phyloP scores from a whole-genome alignment of 2,888 invertebrate species.

The Torymus auratus region DNA sequence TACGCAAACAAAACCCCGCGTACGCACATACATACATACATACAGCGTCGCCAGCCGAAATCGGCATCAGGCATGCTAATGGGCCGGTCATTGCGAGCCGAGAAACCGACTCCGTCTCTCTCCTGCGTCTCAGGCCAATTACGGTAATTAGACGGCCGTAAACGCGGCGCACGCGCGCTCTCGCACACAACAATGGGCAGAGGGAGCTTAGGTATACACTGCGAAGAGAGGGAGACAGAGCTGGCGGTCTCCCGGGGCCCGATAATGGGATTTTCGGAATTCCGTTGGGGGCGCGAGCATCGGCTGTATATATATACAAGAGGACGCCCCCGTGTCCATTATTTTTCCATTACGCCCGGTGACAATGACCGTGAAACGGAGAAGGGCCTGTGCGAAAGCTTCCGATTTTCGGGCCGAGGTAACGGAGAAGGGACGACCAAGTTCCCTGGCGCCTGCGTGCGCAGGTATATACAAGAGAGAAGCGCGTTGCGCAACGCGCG shows the following conservation, averaged over 20 bases:
- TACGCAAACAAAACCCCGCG: no score
- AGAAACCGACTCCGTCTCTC: no score
- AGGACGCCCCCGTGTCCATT: slow-evolving; percentile 37
- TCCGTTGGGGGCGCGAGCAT: slow-evolving; percentile 22
- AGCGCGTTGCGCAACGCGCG: no score
- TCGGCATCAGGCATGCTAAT: neutral
- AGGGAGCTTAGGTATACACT: neutral
- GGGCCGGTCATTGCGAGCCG: no score
- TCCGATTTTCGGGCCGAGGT: no score
- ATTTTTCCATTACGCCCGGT: slow-evolving; percentile 66
- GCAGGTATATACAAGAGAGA: no score
- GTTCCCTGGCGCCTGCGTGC: no score
- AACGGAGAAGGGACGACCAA: no score
- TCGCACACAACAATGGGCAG: slow-evolving; percentile 8
- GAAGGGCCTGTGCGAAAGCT: neutral
- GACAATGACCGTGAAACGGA: slow-evolving; percentile 55
- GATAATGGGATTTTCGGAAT: slow-evolving; percentile 65
- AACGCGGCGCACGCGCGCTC: slow-evolving; percentile 6
- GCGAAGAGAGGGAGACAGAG: neutral
- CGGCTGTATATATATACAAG: no score
- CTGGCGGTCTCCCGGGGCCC: slow-evolving; percentile 42
- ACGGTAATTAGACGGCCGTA: slow-evolving; percentile 56
- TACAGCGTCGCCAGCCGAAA: neutral
- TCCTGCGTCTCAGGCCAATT: slow-evolving; percentile 47
- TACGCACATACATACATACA: neutral